Base-by-base conservation (phyloP, 2,113 vertebrate species). In the Sinosuthora webbiana region DNA sequence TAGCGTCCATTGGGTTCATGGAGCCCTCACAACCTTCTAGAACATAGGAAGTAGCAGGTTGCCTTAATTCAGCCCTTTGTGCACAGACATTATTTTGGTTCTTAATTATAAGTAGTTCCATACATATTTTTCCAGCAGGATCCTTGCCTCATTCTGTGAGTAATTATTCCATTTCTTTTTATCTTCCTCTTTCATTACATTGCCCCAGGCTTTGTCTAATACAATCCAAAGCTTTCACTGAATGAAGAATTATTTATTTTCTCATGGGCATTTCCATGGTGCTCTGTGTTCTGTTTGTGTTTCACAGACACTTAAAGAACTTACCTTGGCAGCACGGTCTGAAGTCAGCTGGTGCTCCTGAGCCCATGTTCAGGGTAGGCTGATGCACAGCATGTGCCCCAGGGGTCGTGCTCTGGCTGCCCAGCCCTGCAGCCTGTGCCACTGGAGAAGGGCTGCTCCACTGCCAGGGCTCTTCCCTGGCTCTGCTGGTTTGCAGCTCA, bases 161-260 rank as follows among this genome's bases (percentile, higher is more conserved):
- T 97, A 97, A 97, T 97, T 97, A 96, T 84, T 95, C 94, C 1
- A 8, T 95, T 96, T 95, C 93, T 96, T 97, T 97, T 97, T 97
- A 96, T 96, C 96, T 95, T 95, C 50, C 53, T 91, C 93, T 96
- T 94, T 96, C 94, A 95, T 95, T 97, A 93, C 89, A 94, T 95
- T 93, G 95, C 95, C 96, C 74, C 88, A 68, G 95, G 95, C 95
- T 91, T 94, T 94, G 93, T 96, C 95, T 96, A 93, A 93, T 93
- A 97, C 84, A 96, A 97, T 95, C 95, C 91, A 95, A 96, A 89
- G 93, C 94, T 91, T 93, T 94, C 91, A 47, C 65, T 94, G 95
- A 96, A 95, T 69, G 89, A 95, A 96, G 95, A 95, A 96, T 95
- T 95, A 97, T 94, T 94, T 95, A 95, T 97, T 96, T 95, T 87